A percentile compares a stretch with the other conserved stretches of the same genome.
Conservation (phyloP, 1,140 invertebrate species). For the Heliconius nattereri region DNA sequence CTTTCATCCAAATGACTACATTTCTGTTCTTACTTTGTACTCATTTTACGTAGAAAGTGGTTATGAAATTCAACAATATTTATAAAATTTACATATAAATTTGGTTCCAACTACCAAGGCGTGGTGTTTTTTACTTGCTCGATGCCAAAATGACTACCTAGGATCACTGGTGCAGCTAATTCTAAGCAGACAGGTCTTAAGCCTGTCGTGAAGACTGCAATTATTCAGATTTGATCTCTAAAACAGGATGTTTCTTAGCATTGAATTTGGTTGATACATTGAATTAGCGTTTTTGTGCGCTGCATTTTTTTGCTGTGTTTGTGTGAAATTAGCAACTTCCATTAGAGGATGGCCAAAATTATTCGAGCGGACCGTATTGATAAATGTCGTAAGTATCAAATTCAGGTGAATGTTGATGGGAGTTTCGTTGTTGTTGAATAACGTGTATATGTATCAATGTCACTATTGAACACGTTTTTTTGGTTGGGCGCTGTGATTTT, state of each 20-base stretch:
- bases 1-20: constrained; percentile 20
- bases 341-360: constrained; percentile 3
- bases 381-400: constrained; percentile 6
- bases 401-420: background rate
- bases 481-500: constrained; percentile 39
- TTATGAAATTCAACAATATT: background rate
- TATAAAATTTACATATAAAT: background rate
- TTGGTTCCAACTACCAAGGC: background rate
- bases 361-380: background rate
- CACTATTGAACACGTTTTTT: constrained; percentile 29
- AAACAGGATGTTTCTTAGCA: constrained; percentile 56
- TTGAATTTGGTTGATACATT: constrained; percentile 44
- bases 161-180: constrained; percentile 36
- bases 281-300: constrained; percentile 40
- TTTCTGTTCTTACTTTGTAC: background rate
- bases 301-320: constrained; percentile 36
- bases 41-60: background rate
- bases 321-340: constrained; percentile 37
- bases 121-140: background rate
- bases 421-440: background rate
- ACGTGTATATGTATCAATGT: constrained; percentile 15
- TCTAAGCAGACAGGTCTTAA: constrained; percentile 46
- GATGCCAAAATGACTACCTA: constrained; percentile 34
- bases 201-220: constrained; percentile 46
- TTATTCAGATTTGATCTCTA: constrained; percentile 66